Evolutionary conservation across 53 echinoderm and acorn worm genomes (phyloP).

Genomic region (Holothuria scabra): DNA sequence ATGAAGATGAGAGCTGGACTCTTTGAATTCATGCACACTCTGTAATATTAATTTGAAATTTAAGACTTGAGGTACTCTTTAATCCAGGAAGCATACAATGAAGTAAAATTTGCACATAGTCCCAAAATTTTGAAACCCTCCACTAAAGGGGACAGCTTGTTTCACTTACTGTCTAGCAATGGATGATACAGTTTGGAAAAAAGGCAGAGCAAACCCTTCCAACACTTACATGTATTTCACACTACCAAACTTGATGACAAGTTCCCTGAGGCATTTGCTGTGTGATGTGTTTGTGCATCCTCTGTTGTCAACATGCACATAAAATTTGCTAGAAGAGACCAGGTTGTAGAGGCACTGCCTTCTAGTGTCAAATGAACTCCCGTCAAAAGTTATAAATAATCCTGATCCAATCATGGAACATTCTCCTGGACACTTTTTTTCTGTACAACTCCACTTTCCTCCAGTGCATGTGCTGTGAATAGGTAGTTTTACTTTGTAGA

Average conservation of each 20-base stretch:
- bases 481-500: no score
- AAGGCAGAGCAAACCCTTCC: no score
- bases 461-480: conserved; percentile 10
- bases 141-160: background rate
- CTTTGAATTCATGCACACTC: no score
- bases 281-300: background rate
- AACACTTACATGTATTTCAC: conserved; percentile 3
- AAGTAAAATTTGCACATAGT: no score
- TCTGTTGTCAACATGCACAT: conserved; percentile 28
- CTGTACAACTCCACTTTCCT: conserved; percentile 34
- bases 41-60: no score
- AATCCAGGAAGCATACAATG: no score
- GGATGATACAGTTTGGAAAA: background rate
- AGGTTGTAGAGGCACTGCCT: conserved; percentile 19
- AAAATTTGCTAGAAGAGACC: conserved; percentile 10
- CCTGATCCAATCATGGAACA: conserved; percentile 28
- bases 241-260: background rate
- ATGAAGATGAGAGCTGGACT: no score
- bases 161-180: background rate
- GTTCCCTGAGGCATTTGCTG: conserved; percentile 1
- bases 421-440: conserved; percentile 21
- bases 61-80: no score
- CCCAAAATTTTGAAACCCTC: no score
- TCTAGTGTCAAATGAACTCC: conserved; percentile 15
- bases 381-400: conserved; percentile 12